Evolutionary conservation across 2,888 invertebrate species (phyloP), one percentile per base, ranked within the genome.

Genomic region (Polia nebulosa): DNA sequence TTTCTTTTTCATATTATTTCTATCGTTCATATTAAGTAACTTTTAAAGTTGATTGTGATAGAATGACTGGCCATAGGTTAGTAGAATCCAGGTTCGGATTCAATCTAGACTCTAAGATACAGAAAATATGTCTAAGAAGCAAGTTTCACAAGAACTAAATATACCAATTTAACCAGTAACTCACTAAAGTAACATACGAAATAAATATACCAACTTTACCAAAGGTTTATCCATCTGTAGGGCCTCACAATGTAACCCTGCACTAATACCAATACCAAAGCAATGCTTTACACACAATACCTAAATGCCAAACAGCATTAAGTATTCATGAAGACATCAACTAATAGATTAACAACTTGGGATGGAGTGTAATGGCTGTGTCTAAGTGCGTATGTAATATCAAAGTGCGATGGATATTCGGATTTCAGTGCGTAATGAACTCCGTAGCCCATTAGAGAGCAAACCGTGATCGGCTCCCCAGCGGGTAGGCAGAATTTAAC

Each of bases 261-360:
- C 22, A 53, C 52, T 52, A 72, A 57, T 60, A 44, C 53, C 27
- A 62, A 44, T 27, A 51, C 25, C 7, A 73, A 41, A 69, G 52
- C 56, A 61, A 58, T 58, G 34, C 34, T 59, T 49, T 3, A 62
- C 29, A 70, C 34, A 76, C 68, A 71, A 78, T 83, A 65, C 66
- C 62, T 73, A 74, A 72, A 71, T 65, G 71, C 67, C 59, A 76
- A 79, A 75, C 68, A 63, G 27, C 57, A 77, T 84, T 79, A 74
- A 60, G 60, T 58, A 83, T 84, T 84, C 79, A 83, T 76, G 75
- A 76, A 81, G 70, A 76, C 72, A 76, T 77, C 78, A 73, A 82
- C 68, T 81, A 82, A 82, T 79, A 83, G 81, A 80, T 82, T 84
- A 82, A 72, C 68, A 47, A 59, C 71, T 73, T 52, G 49, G 57